Conservation (phyloP, 2,888 invertebrate species). For the Eupithecia abbreviata region DNA sequence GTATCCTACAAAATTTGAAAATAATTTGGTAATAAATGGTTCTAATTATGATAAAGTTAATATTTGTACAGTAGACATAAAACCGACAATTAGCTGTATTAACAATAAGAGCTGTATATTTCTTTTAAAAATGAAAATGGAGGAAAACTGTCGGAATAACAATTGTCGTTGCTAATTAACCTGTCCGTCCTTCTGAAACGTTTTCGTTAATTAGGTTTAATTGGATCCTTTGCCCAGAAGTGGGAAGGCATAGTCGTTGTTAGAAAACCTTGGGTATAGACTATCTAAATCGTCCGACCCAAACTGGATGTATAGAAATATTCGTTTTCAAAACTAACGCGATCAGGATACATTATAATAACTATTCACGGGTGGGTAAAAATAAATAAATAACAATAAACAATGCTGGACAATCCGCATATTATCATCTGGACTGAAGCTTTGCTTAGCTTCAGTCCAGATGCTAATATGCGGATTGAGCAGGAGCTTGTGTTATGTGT, state of each 20-base stretch:
- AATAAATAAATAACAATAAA: too few relatives aligned
- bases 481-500: too few relatives aligned
- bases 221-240: neutral
- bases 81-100: conserved; percentile 8
- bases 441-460: too few relatives aligned
- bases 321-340: neutral
- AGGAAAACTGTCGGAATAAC: conserved; percentile 8
- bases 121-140: neutral
- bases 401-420: too few relatives aligned
- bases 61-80: neutral
- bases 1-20: neutral
- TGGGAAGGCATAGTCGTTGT: neutral
- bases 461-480: too few relatives aligned
- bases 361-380: neutral
- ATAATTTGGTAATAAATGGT: neutral
- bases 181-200: conserved; percentile 1
- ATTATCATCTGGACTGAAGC: too few relatives aligned
- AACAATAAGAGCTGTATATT: neutral
- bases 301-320: neutral
- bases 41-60: neutral
- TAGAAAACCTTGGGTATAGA: neutral
- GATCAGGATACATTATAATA: neutral
- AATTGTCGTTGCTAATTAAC: conserved; percentile 11
- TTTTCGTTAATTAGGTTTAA: conserved; percentile 13
- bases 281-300: neutral